Evolutionary conservation across 2,888 invertebrate genomes (phyloP).

Genomic region (Ceratothoa steindachneri): DNA sequence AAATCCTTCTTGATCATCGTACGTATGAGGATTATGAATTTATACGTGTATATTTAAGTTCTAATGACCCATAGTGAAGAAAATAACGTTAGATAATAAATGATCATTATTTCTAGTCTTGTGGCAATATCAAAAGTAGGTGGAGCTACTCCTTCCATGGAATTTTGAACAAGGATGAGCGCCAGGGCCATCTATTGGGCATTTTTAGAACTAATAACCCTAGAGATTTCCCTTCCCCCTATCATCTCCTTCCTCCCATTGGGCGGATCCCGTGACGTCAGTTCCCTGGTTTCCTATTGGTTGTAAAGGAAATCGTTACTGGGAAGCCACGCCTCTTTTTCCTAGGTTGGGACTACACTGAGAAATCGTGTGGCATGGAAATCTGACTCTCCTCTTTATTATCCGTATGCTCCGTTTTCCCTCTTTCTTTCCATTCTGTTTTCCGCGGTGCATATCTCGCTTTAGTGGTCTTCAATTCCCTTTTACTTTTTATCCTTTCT

Average conservation of each 20-base stretch:
- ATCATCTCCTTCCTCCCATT: background rate
- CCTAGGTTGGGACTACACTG: background rate
- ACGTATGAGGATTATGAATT: background rate
- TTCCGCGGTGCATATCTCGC: background rate
- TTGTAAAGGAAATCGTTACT: slow-evolving; percentile 13
- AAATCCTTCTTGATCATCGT: background rate
- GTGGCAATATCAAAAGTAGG: slow-evolving; percentile 12
- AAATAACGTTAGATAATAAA: slow-evolving; percentile 9
- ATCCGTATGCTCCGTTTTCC: background rate
- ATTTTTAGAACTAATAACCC: slow-evolving; percentile 8
- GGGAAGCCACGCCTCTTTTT: background rate
- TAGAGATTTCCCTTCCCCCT: background rate
- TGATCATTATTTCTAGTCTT: slow-evolving; percentile 8
- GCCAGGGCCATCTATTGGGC: slow-evolving; percentile 13
- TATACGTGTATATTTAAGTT: slow-evolving; percentile 5
- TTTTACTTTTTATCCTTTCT: background rate
- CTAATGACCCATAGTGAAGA: background rate
- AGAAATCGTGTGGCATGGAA: slow-evolving; percentile 2
- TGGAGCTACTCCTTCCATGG: background rate
- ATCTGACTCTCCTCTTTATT: background rate
- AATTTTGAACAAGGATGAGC: slow-evolving; percentile 5
- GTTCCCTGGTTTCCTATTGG: slow-evolving; percentile 5
- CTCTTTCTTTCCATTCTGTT: background rate
- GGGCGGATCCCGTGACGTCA: slow-evolving; percentile 6
- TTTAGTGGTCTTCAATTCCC: slow-evolving; percentile 5